Evolutionary conservation across 35 echinoderm and acorn worm species (phyloP).

Genomic region (Ophioderma brevispina): DNA sequence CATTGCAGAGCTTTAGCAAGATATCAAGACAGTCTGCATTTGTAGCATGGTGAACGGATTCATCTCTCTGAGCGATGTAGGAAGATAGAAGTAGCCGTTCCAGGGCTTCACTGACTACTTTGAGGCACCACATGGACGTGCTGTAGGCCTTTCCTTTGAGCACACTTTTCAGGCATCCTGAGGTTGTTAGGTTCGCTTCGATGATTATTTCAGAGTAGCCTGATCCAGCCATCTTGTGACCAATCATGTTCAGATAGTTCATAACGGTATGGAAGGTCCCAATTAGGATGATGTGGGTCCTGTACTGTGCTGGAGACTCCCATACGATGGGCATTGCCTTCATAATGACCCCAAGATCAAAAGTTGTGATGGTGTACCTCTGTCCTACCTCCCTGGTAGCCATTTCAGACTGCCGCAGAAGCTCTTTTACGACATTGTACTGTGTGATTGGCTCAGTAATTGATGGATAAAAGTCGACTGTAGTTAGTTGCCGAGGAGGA

Average conservation of each 20-base stretch:
- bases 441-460: constrained; percentile 27
- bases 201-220: constrained; percentile 37
- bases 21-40: no score
- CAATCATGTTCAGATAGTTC: no score
- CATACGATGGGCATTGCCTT: constrained; percentile 15
- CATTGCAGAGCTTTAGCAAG: no score
- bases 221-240: constrained; percentile 36
- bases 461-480: not conserved
- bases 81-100: no score
- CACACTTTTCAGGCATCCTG: constrained; percentile 23
- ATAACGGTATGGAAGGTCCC: not conserved
- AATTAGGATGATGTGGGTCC: not conserved
- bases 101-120: no score
- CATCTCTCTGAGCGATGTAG: no score
- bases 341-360: constrained; percentile 29
- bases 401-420: not conserved
- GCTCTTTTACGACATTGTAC: constrained; percentile 14
- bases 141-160: constrained; percentile 27
- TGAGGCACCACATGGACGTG: no score
- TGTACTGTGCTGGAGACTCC: not conserved
- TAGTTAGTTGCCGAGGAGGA: not conserved
- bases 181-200: constrained; percentile 41
- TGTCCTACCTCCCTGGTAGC: constrained; percentile 44
- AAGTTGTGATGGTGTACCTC: constrained; percentile 16
- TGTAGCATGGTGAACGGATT: no score